Evolutionary conservation across 2,888 invertebrate genomes (phyloP), one percentile per base, ranked within the genome.

Genomic region (Sussaba pulchella): DNA sequence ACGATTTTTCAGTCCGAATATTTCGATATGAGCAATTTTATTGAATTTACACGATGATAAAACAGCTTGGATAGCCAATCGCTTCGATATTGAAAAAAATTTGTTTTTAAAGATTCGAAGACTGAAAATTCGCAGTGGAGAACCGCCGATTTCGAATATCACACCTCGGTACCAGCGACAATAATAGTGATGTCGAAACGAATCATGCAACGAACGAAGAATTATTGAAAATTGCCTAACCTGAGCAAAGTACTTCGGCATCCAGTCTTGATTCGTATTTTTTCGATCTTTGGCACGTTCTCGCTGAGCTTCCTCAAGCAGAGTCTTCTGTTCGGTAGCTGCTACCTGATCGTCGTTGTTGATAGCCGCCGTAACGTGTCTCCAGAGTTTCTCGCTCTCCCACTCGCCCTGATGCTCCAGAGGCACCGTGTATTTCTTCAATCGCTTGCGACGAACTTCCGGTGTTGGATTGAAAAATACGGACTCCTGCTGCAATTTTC

Each of bases 321-420:
- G 93, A 0, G 97, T 98, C 93, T 99, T 99, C 89, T 98, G 97
- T 77, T 97, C 96, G 0, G 99, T 99, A 0, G 99, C 99, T 1
- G 95, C 96, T 31, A 95, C 92, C 94, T 96, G 94, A 93, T 99
- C 98, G 77, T 97, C 97, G 10, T 94, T 94, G 21, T 93, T 91
- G 83, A 99, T 97, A 0, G 98, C 98, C 69, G 95, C 95, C 0
- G 98, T 97, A 0, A 99, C 98, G 84, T 95, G 95, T 47, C 94
- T 92, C 99, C 99, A 99, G 1, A 99, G 93, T 85, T 95, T 94
- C 91, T 98, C 97, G 10, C 98, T 98, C 92, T 99, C 99, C 92
- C 94, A 96, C 12, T 95, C 95, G 36, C 94, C 94, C 89, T 98
- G 98, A 14, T 94, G 92, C 0, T 97, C 96, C 57, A 97, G 63